These are phyloP conservation scores for Zaprionus ghesquierei DNA, from an alignment of 1,140 invertebrate species.

Conservation along the genomic window DNA sequence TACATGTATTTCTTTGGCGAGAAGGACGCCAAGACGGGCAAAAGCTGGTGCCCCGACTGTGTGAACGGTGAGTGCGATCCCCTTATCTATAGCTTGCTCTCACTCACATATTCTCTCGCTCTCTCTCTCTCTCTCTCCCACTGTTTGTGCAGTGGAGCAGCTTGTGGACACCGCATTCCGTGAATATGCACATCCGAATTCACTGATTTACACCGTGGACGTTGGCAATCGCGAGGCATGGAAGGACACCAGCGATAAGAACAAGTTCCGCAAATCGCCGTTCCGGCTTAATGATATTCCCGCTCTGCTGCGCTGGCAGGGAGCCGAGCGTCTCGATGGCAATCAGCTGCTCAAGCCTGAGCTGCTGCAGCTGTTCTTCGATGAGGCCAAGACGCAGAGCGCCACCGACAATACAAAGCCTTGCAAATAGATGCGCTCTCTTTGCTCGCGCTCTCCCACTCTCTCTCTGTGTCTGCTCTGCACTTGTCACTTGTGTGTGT, in stretches of 20 bases:
- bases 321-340: constrained; percentile 50
- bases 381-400: constrained; percentile 34
- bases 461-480: background rate
- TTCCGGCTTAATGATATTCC: constrained; percentile 34
- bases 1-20: constrained; percentile 66
- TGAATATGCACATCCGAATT: constrained; percentile 24
- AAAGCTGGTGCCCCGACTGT: constrained; percentile 67
- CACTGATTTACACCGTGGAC: constrained; percentile 54
- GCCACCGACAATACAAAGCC: background rate
- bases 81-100: too few relatives aligned
- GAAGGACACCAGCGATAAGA: constrained; percentile 26
- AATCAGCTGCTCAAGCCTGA: constrained; percentile 42
- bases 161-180: constrained; percentile 49
- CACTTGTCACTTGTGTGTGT: background rate
- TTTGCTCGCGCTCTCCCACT: background rate
- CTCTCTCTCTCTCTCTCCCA: background rate
- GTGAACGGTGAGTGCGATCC: constrained; percentile 41
- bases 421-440: constrained; percentile 17
- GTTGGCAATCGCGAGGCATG: constrained; percentile 54
- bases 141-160: constrained; percentile 50
- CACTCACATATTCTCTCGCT: background rate
- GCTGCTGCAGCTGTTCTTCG: constrained; percentile 58
- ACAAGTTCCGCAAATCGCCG: constrained; percentile 46
- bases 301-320: constrained; percentile 51
- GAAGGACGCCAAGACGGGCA: constrained; percentile 51